Conservation (phyloP, 2,888 invertebrate genomes). For the Drosophila melanocephala region DNA sequence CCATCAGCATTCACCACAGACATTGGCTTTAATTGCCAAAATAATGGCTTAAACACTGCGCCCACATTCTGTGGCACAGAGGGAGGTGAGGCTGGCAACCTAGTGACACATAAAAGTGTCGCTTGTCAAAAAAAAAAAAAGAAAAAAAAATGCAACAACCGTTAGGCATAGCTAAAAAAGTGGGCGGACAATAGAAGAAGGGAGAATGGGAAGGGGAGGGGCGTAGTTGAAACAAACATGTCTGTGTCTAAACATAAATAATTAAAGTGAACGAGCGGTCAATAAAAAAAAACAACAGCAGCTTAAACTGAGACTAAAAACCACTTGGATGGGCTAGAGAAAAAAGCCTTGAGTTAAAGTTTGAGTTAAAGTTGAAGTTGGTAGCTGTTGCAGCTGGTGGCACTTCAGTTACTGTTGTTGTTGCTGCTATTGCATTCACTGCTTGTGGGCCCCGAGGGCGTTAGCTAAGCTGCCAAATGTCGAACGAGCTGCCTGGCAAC, state of each 20-base stretch:
- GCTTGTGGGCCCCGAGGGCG: constrained; percentile 57
- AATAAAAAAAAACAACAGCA: constrained; percentile 48
- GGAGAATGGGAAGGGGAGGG: not conserved
- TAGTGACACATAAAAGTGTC: constrained; percentile 78
- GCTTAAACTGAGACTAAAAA: constrained; percentile 25
- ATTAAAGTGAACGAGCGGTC: constrained; percentile 64
- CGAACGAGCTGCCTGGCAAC: constrained; percentile 46
- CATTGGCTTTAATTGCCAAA: constrained; percentile 55
- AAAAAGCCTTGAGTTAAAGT: constrained; percentile 30
- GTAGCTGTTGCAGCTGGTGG: constrained; percentile 23
- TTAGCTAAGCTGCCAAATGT: constrained; percentile 70
- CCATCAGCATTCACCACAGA: constrained; percentile 21
- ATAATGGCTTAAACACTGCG: constrained; percentile 44
- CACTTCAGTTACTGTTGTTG: constrained; percentile 19
- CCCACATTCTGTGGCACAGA: constrained; percentile 36
- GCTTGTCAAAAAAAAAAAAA: constrained; percentile 55
- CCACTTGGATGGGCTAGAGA: constrained; percentile 44
- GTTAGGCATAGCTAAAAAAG: constrained; percentile 38
- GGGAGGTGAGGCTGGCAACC: constrained; percentile 49
- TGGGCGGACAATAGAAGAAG: not conserved
- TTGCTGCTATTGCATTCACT: constrained; percentile 20
- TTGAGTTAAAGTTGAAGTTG: constrained; percentile 27
- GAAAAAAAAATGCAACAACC: constrained; percentile 27
- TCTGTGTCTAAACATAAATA: constrained; percentile 55
- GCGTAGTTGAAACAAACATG: constrained; percentile 22